Conservation (phyloP, 2,888 invertebrate genomes). For the Lamellibrachia columna region DNA sequence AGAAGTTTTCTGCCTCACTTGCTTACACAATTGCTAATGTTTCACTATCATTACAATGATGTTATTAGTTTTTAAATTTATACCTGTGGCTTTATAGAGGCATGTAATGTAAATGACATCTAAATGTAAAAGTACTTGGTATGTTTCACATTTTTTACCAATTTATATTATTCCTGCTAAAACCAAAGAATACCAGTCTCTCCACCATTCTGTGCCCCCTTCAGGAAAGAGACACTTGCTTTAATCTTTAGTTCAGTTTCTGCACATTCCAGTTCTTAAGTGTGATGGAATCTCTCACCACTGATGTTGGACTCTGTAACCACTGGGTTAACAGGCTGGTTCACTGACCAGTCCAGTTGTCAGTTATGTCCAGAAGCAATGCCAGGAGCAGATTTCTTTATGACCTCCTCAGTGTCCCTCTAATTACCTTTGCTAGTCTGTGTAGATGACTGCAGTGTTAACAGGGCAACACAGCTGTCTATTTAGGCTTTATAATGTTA, state of each 20-base stretch:
- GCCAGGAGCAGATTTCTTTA: neutral
- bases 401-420: neutral
- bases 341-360: neutral
- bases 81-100: neutral
- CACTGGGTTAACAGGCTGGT: neutral
- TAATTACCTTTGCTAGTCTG: neutral
- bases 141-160: neutral
- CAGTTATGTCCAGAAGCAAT: slow-evolving; percentile 16
- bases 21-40: too few species aligned
- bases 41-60: neutral
- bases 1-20: too few species aligned
- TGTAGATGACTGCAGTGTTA: neutral
- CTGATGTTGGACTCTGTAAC: neutral
- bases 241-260: neutral
- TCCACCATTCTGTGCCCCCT: neutral
- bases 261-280: neutral
- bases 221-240: neutral
- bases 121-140: neutral
- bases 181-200: neutral
- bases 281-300: neutral
- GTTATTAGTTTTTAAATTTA: neutral
- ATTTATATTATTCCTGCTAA: neutral
- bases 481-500: neutral
- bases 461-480: neutral
- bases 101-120: neutral